Evolutionary conservation across 2,113 vertebrate genomes (phyloP), one percentile per base, ranked within the genome.

Genomic region (Plestiodon gilberti): DNA sequence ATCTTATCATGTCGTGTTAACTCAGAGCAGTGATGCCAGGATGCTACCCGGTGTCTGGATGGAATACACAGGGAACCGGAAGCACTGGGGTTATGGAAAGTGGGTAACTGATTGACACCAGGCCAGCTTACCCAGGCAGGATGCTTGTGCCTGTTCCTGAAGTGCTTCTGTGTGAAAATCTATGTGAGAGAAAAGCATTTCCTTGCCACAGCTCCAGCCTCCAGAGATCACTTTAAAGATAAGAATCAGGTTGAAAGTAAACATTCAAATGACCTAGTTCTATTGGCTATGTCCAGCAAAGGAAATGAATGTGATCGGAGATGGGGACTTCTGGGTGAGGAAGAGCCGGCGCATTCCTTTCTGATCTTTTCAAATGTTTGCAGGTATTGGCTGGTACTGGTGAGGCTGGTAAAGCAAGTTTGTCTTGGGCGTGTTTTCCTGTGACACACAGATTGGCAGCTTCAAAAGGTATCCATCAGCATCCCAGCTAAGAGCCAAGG

Each of bases 351-450:
- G 40, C 38, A 73, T 80, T 52, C 67, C 57, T 81, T 81, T 81
- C 38, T 86, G 43, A 81, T 81, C 43, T 38, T 74, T 65, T 80
- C 78, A 64, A 62, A 48, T 64, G 62, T 81, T 52, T 81, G 57
- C 78, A 81, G 57, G 85, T 74, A 81, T 75, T 74, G 43, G 61
- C 85, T 64, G 61, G 59, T 25, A 74, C 57, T 52, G 78, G 84
- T 15, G 33, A 70, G 52, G 64, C 75, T 78, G 61, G 78, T 81
- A 87, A 20, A 87, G 78, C 85, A 30, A 87, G 85, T 65, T 74
- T 81, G 61, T 74, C 70, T 64, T 64, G 71, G 40, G 40, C 23
- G 71, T 81, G 69, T 64, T 65, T 33, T 6, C 43, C 62, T 35
- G 4, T 74, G 78, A 81, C 9, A 81, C 9, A 10, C 69, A 74